Evolutionary conservation across 2,113 vertebrate genomes (phyloP).

Genomic region (Madoqua kirkii): DNA sequence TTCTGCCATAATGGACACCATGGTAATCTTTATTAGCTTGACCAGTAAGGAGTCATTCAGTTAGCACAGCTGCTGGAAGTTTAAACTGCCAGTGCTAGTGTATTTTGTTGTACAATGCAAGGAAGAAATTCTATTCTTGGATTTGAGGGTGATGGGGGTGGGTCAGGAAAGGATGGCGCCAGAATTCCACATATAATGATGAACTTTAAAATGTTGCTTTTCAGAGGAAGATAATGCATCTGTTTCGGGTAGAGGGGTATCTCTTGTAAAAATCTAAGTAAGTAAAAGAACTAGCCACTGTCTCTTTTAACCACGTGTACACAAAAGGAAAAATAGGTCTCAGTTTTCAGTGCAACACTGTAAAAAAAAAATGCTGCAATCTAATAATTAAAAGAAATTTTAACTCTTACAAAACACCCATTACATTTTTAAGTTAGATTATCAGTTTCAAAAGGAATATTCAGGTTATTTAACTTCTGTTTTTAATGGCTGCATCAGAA

Average conservation of each 20-base stretch:
- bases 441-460: conserved; percentile 66
- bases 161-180: conserved; percentile 18
- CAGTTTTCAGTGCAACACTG: conserved; percentile 55
- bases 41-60: background rate
- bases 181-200: conserved; percentile 37
- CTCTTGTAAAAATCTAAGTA: conserved; percentile 53
- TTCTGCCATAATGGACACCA: conserved; percentile 55
- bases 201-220: conserved; percentile 40
- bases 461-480: conserved; percentile 76
- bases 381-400: conserved; percentile 67
- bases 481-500: conserved; percentile 76
- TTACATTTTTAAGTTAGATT: conserved; percentile 60
- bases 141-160: conserved; percentile 12
- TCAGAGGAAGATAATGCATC: conserved; percentile 34
- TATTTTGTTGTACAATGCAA: background rate
- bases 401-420: conserved; percentile 68
- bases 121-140: conserved; percentile 17
- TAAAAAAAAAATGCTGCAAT: conserved; percentile 68
- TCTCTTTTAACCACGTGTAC: conserved; percentile 34
- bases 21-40: background rate
- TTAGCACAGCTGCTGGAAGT: background rate
- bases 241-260: conserved; percentile 8
- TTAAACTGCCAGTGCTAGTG: background rate
- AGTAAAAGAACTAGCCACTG: conserved; percentile 33
- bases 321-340: conserved; percentile 56